Base-by-base conservation (phyloP, 2,888 invertebrate genomes). In the Anoplius nigerrimus region DNA sequence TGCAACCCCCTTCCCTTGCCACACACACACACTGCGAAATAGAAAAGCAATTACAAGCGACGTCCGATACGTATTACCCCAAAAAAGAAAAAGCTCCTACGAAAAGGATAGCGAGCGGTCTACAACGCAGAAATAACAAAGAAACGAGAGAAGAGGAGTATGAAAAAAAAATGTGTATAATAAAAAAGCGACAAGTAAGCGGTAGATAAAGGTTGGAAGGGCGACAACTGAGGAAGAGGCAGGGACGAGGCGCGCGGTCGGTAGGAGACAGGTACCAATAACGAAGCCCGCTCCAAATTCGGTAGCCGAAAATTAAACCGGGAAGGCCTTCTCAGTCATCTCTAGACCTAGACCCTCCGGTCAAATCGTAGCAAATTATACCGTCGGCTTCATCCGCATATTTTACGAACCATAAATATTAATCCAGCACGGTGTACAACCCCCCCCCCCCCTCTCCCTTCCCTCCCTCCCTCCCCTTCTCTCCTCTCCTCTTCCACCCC, bases 341-440 rank as follows among this genome's bases (percentile, higher is more conserved):
- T 77, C 82, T 83, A 81, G 83, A 82, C 82, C 80, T 80, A 83
- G 79, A 83, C 75, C 82, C 83, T 75, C 77, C 80, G 80, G 82
- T 78, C 68, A 79, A 79, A 83, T 79, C 80, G 74, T 75, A 82
- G 79, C 80, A 83, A 83, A 83, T 83, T 83, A 76, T 73, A 83
- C 78, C 79, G 76, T 75, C 75, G 75, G 72, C 59, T 60, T 70
- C 72, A 76, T 76, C 73, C 80, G 80, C 77, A 81, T 83, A 81
- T 83, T 83, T 83, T 81, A 81, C 78, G 71, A 81, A 82, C 75
- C 76, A 83, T 83, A 83, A 83, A 83, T 83, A 83, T 83, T 79
- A 83, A 83, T 81, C 46, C 58, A 58, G 21, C 58, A 21, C 43
- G 42, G 45, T 24, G 53, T 46, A 22, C 59, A 20, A 46, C 48